phyloP scores from a whole-genome alignment of 35 echinoderm and acorn worm species.

The Amphiura filiformis region DNA sequence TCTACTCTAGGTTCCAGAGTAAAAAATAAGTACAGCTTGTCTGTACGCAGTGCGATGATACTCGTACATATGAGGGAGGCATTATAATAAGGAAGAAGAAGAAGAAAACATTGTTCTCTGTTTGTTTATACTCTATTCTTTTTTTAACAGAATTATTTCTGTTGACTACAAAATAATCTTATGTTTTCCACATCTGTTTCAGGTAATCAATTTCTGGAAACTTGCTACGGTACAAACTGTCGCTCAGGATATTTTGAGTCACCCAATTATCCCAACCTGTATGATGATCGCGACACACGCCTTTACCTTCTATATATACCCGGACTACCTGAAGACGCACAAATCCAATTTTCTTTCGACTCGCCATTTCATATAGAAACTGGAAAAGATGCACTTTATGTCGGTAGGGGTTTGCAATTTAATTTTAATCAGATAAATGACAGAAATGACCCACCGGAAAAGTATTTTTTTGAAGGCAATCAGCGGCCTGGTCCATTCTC shows the following conservation, averaged over 20 bases:
- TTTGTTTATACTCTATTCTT: no score
- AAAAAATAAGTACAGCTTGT: no score
- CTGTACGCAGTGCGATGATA: no score
- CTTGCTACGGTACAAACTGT: not conserved
- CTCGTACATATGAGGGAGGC: no score
- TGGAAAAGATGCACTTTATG: constrained; percentile 66
- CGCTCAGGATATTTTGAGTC: not conserved
- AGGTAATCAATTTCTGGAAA: not conserved
- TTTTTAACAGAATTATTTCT: no score
- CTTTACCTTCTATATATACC: constrained; percentile 59
- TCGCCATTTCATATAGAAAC: constrained; percentile 56
- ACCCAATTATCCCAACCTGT: not conserved
- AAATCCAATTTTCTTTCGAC: constrained; percentile 71
- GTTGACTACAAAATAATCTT: no score
- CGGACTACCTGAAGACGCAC: constrained; percentile 57
- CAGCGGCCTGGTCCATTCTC: not conserved
- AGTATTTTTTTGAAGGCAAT: constrained; percentile 26
- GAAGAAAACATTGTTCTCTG: no score
- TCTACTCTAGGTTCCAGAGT: no score
- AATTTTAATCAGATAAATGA: not conserved
- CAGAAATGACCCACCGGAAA: not conserved
- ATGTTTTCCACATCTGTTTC: not conserved
- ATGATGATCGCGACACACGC: not conserved
- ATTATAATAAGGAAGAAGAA: no score
- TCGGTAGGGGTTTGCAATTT: constrained; percentile 18